These are phyloP conservation scores for Xenopus petersii DNA, from an alignment of 2,797 vertebrate genomes.

Conservation along the genomic window DNA sequence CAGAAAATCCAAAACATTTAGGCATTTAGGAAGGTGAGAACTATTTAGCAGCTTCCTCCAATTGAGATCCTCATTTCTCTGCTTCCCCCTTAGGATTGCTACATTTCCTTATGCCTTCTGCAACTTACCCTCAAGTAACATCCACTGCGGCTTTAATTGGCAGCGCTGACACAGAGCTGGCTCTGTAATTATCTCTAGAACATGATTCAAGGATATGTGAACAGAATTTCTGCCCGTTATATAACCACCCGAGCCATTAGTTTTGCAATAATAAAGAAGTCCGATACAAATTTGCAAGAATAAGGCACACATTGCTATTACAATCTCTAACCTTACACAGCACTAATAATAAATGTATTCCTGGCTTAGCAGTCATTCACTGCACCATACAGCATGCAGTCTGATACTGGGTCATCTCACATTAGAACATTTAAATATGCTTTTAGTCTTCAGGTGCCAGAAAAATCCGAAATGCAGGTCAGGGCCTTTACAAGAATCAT, in stretches of 20 bases:
- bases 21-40: slow-evolving; percentile 20
- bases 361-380: no score
- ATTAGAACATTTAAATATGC: no score
- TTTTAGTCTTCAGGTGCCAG: no score
- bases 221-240: slow-evolving; percentile 29
- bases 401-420: no score
- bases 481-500: no score
- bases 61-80: slow-evolving; percentile 32
- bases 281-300: neutral
- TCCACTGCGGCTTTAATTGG: slow-evolving; percentile 27
- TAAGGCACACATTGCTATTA: no score
- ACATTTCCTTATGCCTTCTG: slow-evolving; percentile 41
- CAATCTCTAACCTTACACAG: no score
- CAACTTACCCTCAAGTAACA: slow-evolving; percentile 41
- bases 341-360: no score
- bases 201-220: slow-evolving; percentile 34
- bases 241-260: slow-evolving; percentile 37
- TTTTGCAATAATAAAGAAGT: slow-evolving; percentile 13
- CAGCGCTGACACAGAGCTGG: slow-evolving; percentile 34
- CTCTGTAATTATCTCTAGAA: slow-evolving; percentile 34
- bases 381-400: no score
- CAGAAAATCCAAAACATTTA: slow-evolving; percentile 2
- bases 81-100: slow-evolving; percentile 25
- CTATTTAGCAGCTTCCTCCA: slow-evolving; percentile 37
- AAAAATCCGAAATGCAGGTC: no score